Conservation (phyloP, 2,797 vertebrate species). For the Bradypodion pumilum region DNA sequence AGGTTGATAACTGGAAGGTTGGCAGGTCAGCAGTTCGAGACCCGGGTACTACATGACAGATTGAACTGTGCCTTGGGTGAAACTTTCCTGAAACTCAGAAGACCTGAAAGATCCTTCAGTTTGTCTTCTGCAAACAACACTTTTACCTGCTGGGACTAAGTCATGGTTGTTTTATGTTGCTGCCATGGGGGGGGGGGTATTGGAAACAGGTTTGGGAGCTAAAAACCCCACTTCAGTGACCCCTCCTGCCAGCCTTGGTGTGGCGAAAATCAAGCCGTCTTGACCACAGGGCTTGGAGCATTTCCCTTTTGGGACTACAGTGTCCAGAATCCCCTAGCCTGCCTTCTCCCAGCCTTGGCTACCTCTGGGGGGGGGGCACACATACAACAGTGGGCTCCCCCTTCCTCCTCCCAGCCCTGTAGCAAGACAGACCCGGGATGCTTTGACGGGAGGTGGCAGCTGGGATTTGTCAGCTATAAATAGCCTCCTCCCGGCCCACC, state of each 20-base stretch:
- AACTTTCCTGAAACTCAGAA: not conserved
- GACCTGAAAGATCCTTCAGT: no score
- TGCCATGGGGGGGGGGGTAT: not conserved
- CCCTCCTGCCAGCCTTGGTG: not conserved
- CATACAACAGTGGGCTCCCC: no score
- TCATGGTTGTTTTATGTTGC: no score
- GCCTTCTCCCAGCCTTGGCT: no score
- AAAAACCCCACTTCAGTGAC: not conserved
- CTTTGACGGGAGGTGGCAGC: conserved; percentile 34
- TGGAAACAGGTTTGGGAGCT: not conserved
- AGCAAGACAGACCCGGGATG: no score
- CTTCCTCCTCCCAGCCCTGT: no score
- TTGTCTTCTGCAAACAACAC: not conserved
- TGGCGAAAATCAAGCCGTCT: not conserved
- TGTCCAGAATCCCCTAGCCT: not conserved
- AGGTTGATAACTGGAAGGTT: no score
- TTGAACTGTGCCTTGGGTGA: not conserved
- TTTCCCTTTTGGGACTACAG: no score
- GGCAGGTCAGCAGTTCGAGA: no score
- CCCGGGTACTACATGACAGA: no score
- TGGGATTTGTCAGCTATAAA: conserved; percentile 53
- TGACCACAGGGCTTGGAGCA: not conserved
- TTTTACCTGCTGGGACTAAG: not conserved
- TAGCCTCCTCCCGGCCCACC: conserved; percentile 14
- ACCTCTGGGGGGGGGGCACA: no score